A percentile compares a stretch with the other conserved stretches of the same genome.
Conservation (phyloP, 2,113 vertebrate genomes). For the Dasyurus viverrinus region DNA sequence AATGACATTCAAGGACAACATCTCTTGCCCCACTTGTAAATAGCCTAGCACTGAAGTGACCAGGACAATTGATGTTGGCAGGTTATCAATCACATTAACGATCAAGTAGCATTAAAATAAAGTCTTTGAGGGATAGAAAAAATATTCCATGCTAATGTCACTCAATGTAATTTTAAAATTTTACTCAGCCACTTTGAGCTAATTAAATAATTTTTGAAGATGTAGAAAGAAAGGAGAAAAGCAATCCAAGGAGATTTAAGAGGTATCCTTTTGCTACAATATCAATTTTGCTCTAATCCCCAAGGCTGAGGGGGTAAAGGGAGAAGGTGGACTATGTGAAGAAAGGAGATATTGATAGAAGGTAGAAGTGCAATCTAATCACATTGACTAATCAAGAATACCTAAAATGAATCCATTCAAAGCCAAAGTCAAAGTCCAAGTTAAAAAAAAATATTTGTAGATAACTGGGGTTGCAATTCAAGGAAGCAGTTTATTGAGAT, state of each 20-base stretch:
- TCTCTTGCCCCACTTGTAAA: slow-evolving; percentile 66
- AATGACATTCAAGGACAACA: slow-evolving; percentile 72
- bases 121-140: slow-evolving; percentile 51
- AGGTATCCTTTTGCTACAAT: background rate
- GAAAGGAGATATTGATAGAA: background rate
- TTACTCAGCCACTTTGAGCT: slow-evolving; percentile 38
- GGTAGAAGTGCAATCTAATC: background rate
- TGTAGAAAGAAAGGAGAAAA: background rate
- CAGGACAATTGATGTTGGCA: slow-evolving; percentile 51
- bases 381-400: background rate
- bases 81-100: slow-evolving; percentile 53
- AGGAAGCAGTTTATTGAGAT: background rate
- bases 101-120: slow-evolving; percentile 63
- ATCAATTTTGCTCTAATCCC: background rate
- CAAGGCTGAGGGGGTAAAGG: background rate
- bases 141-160: slow-evolving; percentile 62
- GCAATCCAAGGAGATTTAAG: slow-evolving; percentile 45
- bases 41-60: slow-evolving; percentile 60
- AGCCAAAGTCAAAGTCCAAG: background rate
- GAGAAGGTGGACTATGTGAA: background rate
- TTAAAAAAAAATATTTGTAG: background rate
- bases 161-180: slow-evolving; percentile 60
- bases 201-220: slow-evolving; percentile 50
- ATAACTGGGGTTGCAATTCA: background rate
- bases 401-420: background rate